A percentile compares a stretch with the other conserved stretches of the same genome.
These are phyloP conservation scores for Catostylus mosaicus DNA, from an alignment of 30 jellyfish, hydroid and myxozoan species.

Conservation along the genomic window DNA sequence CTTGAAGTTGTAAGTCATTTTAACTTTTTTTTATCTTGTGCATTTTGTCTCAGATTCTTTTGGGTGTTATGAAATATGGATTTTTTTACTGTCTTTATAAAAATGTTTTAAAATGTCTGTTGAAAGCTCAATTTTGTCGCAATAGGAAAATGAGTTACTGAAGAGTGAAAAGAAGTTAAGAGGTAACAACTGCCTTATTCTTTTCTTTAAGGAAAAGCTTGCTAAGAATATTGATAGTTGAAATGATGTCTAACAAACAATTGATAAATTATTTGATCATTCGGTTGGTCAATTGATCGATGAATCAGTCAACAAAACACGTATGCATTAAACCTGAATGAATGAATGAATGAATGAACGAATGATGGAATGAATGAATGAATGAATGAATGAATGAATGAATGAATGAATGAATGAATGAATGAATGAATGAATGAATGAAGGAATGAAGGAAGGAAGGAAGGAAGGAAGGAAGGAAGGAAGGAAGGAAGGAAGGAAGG, in stretches of 20 bases:
- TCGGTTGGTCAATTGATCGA: too few species aligned
- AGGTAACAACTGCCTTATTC: not conserved
- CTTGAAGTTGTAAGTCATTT: conserved; percentile 67
- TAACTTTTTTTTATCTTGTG: not conserved
- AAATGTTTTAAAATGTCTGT: not conserved
- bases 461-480: not conserved
- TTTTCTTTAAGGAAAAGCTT: too few species aligned
- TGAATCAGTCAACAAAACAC: too few species aligned
- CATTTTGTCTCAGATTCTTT: not conserved
- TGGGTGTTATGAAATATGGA: not conserved
- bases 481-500: too few species aligned
- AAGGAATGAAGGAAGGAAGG: not conserved
- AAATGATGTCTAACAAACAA: too few species aligned
- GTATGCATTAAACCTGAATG: too few species aligned
- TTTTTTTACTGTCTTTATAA: not conserved
- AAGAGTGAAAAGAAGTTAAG: not conserved
- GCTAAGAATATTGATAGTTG: too few species aligned
- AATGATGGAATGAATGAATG: too few species aligned
- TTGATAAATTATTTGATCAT: too few species aligned
- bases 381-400: too few species aligned
- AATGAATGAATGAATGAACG: too few species aligned
- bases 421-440: not conserved
- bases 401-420: not conserved
- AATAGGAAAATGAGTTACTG: conserved; percentile 8
- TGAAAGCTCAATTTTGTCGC: not conserved